Percentiles rank a stretch among this genome's conserved stretches.
phyloP scores from a whole-genome alignment of 2,797 vertebrate genomes.

The Champsocephalus gunnari region DNA sequence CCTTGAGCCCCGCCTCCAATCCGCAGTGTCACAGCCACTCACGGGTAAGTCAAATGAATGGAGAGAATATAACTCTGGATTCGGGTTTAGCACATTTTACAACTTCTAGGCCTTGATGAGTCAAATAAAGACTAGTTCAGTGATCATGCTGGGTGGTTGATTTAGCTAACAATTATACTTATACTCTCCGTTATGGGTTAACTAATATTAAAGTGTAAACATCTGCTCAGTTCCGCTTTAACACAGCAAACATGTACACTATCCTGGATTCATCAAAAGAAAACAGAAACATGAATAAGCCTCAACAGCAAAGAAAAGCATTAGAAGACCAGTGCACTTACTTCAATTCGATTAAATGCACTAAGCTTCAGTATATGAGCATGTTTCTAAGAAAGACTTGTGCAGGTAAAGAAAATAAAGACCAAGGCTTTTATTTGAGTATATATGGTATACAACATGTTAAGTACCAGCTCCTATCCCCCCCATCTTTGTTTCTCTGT shows the following conservation, averaged over 20 bases:
- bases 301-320: no score
- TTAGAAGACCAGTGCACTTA: background rate
- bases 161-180: no score
- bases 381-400: constrained; percentile 8
- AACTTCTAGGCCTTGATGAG: no score
- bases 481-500: constrained; percentile 50
- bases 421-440: constrained; percentile 1
- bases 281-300: background rate
- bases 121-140: no score
- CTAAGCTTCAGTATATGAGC: background rate
- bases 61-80: no score
- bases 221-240: background rate
- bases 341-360: background rate
- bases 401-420: constrained; percentile 13
- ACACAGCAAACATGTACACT: background rate
- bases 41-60: no score
- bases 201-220: background rate
- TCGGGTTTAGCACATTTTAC: no score
- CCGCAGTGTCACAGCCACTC: no score
- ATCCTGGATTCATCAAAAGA: background rate
- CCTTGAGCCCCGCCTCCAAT: no score
- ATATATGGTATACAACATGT: constrained; percentile 9
- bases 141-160: no score
- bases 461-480: constrained; percentile 25
- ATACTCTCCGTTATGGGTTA: background rate